Evolutionary conservation across 2,797 vertebrate genomes (phyloP), one percentile per base, ranked within the genome.

Genomic region (Acanthopagrus latus): DNA sequence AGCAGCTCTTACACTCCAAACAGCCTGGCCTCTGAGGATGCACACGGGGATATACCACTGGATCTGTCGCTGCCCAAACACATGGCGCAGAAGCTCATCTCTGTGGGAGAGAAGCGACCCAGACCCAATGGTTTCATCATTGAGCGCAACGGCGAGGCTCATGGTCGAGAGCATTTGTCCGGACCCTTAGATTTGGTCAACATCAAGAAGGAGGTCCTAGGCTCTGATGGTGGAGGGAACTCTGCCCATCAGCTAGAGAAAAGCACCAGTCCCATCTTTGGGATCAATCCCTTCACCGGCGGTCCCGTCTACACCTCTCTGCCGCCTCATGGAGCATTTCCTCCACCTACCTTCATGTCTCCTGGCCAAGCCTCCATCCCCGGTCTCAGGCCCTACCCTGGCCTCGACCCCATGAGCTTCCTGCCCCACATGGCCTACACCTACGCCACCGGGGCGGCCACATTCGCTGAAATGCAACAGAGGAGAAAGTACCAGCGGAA

Each of bases 41-140:
- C 96, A 74, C 97, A 97, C 76, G 96, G 96, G 85, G 98, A 99
- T 13, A 58, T 41, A 91, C 98, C 98, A 78, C 96, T 99, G 93
- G 98, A 99, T 94, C 95, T 99, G 94, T 98, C 98, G 23, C 95
- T 99, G 95, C 97, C 98, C 94, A 99, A 98, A 97, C 96, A 96
- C 88, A 94, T 97, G 95, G 95, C 93, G 64, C 96, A 96, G 91
- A 96, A 96, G 94, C 93, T 95, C 84, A 74, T 95, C 93, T 95
- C 95, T 86, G 81, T 94, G 73, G 94, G 94, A 86, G 97, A 96
- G 91, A 97, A 95, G 91, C 96, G 95, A 94, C 93, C 89, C 71
- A 96, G 96, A 93, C 89, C 94, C 73, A 97, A 95, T 84, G 96
- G 96, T 74, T 96, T 97, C 79, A 94, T 90, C 72, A 89, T 94